A percentile compares a stretch with the other conserved stretches of the same genome.
phyloP scores from a whole-genome alignment of 2,797 vertebrate species.

The Rhodeus uyekii region DNA sequence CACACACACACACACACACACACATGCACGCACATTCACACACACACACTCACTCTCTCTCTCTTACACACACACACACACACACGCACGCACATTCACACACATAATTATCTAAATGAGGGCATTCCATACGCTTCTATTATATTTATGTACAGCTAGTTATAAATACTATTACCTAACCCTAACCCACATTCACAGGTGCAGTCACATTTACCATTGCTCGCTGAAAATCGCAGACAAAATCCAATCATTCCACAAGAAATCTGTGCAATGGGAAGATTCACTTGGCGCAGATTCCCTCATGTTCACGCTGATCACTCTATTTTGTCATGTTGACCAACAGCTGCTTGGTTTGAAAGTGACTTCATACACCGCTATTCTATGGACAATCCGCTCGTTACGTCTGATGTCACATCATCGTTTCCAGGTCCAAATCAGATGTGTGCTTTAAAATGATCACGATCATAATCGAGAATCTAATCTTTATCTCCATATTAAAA shows the following conservation, averaged over 20 bases:
- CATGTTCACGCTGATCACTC: neutral
- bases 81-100: neutral
- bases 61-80: constrained; percentile 9
- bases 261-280: neutral
- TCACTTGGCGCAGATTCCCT: neutral
- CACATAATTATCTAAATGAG: neutral
- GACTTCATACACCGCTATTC: neutral
- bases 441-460: neutral
- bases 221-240: neutral
- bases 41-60: no score
- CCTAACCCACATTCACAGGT: neutral
- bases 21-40: no score
- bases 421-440: neutral
- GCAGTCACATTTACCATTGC: neutral
- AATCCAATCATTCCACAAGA: neutral
- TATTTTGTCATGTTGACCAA: neutral
- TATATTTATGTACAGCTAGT: neutral
- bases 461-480: neutral
- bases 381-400: neutral
- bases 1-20: neutral
- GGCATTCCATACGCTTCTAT: neutral
- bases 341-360: neutral
- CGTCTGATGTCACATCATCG: neutral
- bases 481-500: neutral
- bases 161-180: neutral